phyloP scores from a whole-genome alignment of 92 coral and sea anemone genomes.

The Epizoanthus ramosus region DNA sequence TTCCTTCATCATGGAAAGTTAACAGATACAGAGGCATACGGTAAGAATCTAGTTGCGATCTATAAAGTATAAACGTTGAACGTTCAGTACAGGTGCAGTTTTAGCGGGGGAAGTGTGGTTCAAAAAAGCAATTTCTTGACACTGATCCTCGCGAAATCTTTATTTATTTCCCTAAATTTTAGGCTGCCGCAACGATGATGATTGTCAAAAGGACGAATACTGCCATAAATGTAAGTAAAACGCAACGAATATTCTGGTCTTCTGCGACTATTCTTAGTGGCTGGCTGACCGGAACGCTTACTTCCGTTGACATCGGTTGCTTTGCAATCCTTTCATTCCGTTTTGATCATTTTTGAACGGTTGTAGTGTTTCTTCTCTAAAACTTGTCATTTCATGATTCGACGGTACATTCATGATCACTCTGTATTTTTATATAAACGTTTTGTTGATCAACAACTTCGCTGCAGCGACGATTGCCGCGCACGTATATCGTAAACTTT shows the following conservation, averaged over 20 bases:
- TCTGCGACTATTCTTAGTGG: not conserved
- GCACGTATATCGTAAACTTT: not conserved
- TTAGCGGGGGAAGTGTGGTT: constrained; percentile 21
- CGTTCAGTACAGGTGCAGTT: constrained; percentile 33
- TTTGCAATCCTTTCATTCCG: constrained; percentile 1
- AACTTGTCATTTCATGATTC: constrained; percentile 1
- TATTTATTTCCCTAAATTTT: not conserved
- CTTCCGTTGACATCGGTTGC: constrained; percentile 24
- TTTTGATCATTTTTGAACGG: not conserved
- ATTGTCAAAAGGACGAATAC: constrained; percentile 18
- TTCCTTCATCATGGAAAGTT: constrained; percentile 68
- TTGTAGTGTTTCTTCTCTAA: not conserved
- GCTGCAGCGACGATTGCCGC: not conserved
- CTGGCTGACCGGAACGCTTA: constrained; percentile 4
- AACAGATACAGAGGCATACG: constrained; percentile 67
- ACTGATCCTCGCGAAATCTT: not conserved
- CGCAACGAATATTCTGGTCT: not conserved
- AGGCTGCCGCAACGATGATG: constrained; percentile 29
- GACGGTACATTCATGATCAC: not conserved
- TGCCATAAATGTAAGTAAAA: constrained; percentile 24
- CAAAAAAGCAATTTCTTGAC: constrained; percentile 5
- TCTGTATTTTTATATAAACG: not conserved
- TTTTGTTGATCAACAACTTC: constrained; percentile 1
- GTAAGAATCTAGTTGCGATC: constrained; percentile 57
- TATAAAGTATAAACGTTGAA: too few relatives aligned